Evolutionary conservation across 2,113 vertebrate species (phyloP), one percentile per base, ranked within the genome.

Genomic region (Merops nubicus): DNA sequence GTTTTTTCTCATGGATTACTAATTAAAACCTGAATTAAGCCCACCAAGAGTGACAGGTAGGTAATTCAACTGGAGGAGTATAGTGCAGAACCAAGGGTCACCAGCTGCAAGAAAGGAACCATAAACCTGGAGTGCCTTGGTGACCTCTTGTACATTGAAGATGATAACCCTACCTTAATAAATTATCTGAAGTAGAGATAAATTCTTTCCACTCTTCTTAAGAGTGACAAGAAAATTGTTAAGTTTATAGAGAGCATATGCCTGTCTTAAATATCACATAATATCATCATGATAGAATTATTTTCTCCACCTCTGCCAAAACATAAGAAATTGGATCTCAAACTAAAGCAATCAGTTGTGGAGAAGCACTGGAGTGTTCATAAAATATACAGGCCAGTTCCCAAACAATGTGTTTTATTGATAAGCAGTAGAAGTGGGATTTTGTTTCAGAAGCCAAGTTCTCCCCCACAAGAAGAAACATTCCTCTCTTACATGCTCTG

Each of bases 371-470:
- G 77, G 33, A 60, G 31, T 12, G 42, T n/a, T 91, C 64, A 54
- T 67, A 31, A 84, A 88, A 83, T 8, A 13, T 8, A 25, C 0
- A 79, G 42, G 22, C 33, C 36, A 79, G 25, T 63, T 73, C 68
- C 74, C 73, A 85, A 83, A 77, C 64, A 91, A 53, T 38, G 34
- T 4, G 7, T 69, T 72, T 94, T 72, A 87, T 45, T 77, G 38
- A 82, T 8, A 38, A 51, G 54, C 51, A 62, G 38, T 51, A 38
- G 47, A 69, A 36, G 8, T 12, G 12, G 45, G 60, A 56, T 81
- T 85, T 68, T 57, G 29, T 84, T 93, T 85, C 78, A 94, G 85
- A 54, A 83, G 63, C 63, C 91, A 94, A 95, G 95, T 80, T 53
- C 54, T 84, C 48, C 89, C 91, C 50, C 65, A 53, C 59, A 20